Percentiles rank a stretch among this genome's conserved stretches.
phyloP scores from a whole-genome alignment of 2,113 vertebrate genomes.

The Menidia beryllina region DNA sequence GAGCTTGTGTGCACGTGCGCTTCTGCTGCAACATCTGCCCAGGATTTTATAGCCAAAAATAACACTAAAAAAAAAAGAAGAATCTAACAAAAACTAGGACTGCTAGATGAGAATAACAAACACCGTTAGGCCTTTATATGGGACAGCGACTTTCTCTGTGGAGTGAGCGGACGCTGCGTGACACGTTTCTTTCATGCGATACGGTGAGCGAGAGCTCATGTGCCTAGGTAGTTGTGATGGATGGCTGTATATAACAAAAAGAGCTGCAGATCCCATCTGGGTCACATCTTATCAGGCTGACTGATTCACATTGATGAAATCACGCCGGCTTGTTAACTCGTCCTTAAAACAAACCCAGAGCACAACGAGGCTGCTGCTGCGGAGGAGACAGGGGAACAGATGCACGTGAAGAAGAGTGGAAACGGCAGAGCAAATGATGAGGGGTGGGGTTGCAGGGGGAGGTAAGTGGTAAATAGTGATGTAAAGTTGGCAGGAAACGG shows the following conservation, averaged over 20 bases:
- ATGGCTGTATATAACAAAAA: constrained; percentile 66
- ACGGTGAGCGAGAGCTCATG: constrained; percentile 43
- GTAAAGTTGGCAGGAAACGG: constrained; percentile 73
- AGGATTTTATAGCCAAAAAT: constrained; percentile 47
- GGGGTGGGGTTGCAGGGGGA: constrained; percentile 54
- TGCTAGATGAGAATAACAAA: constrained; percentile 60
- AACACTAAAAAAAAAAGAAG: constrained; percentile 28
- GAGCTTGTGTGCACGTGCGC: constrained; percentile 1
- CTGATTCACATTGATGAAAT: constrained; percentile 76
- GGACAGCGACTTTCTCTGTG: constrained; percentile 39
- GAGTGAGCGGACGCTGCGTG: constrained; percentile 29
- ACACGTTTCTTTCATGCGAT: constrained; percentile 63
- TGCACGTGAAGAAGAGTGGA: constrained; percentile 62
- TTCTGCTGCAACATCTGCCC: constrained; percentile 56
- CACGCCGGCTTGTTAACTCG: constrained; percentile 67
- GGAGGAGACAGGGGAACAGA: constrained; percentile 43
- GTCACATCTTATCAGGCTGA: constrained; percentile 74
- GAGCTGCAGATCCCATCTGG: constrained; percentile 70
- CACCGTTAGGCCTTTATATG: constrained; percentile 23
- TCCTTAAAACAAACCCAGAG: constrained; percentile 61
- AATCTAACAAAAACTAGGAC: constrained; percentile 47
- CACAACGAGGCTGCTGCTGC: constrained; percentile 56
- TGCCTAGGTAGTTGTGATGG: constrained; percentile 50
- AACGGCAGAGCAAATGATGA: constrained; percentile 65
- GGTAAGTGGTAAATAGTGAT: constrained; percentile 76